Evolutionary conservation across 2,113 vertebrate genomes (phyloP).

Genomic region (Odocoileus hemionus): DNA sequence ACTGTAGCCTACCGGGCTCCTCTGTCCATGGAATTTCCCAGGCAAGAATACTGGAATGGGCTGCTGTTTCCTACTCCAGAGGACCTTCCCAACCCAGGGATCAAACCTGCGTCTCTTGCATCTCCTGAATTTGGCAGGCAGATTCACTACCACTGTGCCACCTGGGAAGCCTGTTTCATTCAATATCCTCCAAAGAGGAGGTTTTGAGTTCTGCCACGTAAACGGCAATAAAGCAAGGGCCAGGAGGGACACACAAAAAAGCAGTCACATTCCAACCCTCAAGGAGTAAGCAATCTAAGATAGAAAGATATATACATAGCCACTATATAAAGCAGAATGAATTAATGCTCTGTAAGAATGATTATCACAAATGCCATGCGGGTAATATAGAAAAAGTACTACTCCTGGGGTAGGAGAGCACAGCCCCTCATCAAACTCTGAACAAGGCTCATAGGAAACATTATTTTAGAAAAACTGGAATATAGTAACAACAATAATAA

Average conservation of each 20-base stretch:
- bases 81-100: background rate
- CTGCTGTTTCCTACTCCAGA: background rate
- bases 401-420: background rate
- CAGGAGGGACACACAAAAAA: background rate
- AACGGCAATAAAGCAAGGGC: background rate
- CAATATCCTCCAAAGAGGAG: background rate
- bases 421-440: background rate
- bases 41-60: background rate
- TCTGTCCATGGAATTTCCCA: background rate
- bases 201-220: background rate
- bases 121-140: background rate
- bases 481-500: background rate
- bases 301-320: background rate
- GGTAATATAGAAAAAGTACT: background rate
- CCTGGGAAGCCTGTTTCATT: background rate
- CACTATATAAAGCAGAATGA: background rate
- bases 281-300: background rate
- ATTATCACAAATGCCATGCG: background rate
- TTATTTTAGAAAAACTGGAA: background rate
- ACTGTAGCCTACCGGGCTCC: background rate
- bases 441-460: background rate
- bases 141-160: background rate
- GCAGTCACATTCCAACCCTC: background rate
- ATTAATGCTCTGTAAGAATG: background rate
- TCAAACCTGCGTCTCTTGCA: background rate